Conservation (phyloP, 2,888 invertebrate genomes). For the Lumbricus terrestris region DNA sequence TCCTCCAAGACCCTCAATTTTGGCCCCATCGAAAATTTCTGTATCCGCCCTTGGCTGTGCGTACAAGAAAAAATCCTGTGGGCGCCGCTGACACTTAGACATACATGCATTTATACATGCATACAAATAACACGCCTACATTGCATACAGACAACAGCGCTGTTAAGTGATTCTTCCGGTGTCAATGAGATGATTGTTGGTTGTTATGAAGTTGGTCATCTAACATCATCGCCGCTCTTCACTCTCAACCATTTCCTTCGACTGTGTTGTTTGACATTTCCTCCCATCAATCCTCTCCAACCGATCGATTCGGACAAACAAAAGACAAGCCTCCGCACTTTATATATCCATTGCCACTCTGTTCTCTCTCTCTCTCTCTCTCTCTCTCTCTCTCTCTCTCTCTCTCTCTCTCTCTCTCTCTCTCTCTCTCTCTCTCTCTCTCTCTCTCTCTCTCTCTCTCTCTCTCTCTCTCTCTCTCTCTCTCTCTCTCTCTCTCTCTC, state of each 20-base stretch:
- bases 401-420: neutral
- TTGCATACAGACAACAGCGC: no score
- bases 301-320: neutral
- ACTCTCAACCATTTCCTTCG: neutral
- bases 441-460: neutral
- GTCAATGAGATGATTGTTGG: neutral
- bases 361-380: neutral
- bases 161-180: neutral
- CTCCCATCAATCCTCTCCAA: neutral
- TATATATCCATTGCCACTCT: neutral
- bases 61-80: no score
- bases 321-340: neutral
- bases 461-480: neutral
- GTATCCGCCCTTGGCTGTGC: no score
- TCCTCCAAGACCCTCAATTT: no score
- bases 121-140: no score
- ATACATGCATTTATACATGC: no score
- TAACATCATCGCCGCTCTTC: neutral
- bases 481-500: neutral
- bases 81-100: no score
- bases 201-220: neutral
- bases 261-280: neutral
- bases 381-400: neutral
- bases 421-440: neutral
- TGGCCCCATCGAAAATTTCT: no score